Percentiles rank a stretch among this genome's conserved stretches.
These are phyloP conservation scores for Eupleurogrammus muticus DNA, from an alignment of 2,797 vertebrate species.

Conservation along the genomic window DNA sequence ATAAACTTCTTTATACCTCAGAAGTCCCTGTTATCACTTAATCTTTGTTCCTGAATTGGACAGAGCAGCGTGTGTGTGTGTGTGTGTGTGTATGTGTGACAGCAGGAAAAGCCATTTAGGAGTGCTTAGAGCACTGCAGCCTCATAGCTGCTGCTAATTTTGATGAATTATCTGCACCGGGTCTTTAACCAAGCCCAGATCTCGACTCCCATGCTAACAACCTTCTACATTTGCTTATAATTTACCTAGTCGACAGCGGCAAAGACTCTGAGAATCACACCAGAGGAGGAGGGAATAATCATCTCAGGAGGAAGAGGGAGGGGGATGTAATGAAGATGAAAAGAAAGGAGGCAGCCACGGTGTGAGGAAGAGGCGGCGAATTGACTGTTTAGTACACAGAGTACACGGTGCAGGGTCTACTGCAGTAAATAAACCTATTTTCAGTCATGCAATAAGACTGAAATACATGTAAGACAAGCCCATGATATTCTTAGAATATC, in stretches of 20 bases:
- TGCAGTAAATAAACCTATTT: slow-evolving; percentile 51
- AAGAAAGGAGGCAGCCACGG: slow-evolving; percentile 16
- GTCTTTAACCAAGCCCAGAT: slow-evolving; percentile 35
- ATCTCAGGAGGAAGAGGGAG: slow-evolving; percentile 53
- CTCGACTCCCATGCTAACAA: slow-evolving; percentile 47
- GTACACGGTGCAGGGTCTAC: slow-evolving; percentile 40
- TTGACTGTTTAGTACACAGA: slow-evolving; percentile 37
- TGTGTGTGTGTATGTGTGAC: background rate
- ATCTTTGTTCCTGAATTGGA: slow-evolving; percentile 17
- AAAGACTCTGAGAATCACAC: slow-evolving; percentile 27
- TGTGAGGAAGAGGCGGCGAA: slow-evolving; percentile 22
- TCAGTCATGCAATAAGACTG: slow-evolving; percentile 52
- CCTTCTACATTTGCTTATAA: slow-evolving; percentile 46
- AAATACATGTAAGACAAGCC: slow-evolving; percentile 45
- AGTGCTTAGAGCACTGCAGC: slow-evolving; percentile 21
- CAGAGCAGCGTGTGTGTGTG: background rate
- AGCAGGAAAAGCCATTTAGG: slow-evolving; percentile 19
- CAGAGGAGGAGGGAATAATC: slow-evolving; percentile 53
- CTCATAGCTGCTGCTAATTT: slow-evolving; percentile 50
- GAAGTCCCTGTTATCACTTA: slow-evolving; percentile 16
- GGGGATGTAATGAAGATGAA: slow-evolving; percentile 59
- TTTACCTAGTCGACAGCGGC: slow-evolving; percentile 45
- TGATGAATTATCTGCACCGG: slow-evolving; percentile 50
- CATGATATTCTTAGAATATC: slow-evolving; percentile 31
- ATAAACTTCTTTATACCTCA: slow-evolving; percentile 1